A percentile compares a stretch with the other conserved stretches of the same genome.
These are phyloP conservation scores for Oxycera nigricornis DNA, from an alignment of 2,888 invertebrate species.

Conservation along the genomic window DNA sequence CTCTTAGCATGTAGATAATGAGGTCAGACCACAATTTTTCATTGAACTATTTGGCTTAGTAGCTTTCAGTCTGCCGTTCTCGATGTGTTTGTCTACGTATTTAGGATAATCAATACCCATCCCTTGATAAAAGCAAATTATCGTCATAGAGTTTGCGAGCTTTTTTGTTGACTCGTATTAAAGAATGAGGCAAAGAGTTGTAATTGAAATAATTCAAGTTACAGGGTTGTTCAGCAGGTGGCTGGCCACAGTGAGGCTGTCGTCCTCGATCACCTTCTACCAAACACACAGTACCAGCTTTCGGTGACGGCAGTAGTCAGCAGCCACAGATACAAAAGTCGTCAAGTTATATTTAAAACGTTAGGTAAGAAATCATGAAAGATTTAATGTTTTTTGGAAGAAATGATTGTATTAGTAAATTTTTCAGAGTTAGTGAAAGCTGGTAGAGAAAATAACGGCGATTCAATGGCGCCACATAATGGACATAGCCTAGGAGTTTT, in stretches of 20 bases:
- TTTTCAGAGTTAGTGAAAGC: slow-evolving; percentile 20
- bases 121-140: neutral
- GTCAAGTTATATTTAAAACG: slow-evolving; percentile 89
- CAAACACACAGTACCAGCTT: slow-evolving; percentile 88
- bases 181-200: slow-evolving; percentile 55
- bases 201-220: slow-evolving; percentile 79
- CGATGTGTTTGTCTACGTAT: neutral
- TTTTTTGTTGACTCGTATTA: slow-evolving; percentile 34
- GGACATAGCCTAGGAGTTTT: slow-evolving; percentile 53
- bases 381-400: no score
- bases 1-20: neutral
- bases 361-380: slow-evolving; percentile 73
- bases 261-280: slow-evolving; percentile 79
- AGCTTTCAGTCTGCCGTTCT: neutral
- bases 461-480: slow-evolving; percentile 62
- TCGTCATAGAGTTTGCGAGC: neutral
- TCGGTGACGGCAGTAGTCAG: slow-evolving; percentile 85
- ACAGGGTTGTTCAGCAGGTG: slow-evolving; percentile 91
- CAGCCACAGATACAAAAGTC: slow-evolving; percentile 82
- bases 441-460: slow-evolving; percentile 54
- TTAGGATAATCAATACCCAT: neutral
- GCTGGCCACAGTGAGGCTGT: slow-evolving; percentile 89
- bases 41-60: neutral
- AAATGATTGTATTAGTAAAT: slow-evolving; percentile 62
- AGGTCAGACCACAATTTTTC: neutral